phyloP scores from a whole-genome alignment of 2,888 invertebrate genomes.

The Tipula confusa region DNA sequence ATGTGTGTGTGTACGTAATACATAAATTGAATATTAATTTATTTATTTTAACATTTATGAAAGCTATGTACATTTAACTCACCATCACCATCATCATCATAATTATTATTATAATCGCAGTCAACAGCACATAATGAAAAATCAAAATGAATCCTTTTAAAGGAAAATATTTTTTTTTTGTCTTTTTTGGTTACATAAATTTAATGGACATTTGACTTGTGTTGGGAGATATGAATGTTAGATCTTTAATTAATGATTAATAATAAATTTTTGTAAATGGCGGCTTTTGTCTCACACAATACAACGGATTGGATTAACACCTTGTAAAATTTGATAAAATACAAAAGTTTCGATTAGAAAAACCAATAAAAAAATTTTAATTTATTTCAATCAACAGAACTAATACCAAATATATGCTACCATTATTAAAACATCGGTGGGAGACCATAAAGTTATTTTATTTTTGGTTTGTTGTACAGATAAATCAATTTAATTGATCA shows the following conservation, averaged over 20 bases:
- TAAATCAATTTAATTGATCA: slow-evolving; percentile 7
- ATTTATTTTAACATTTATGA: too few species aligned
- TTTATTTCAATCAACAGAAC: neutral
- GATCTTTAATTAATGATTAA: too few species aligned
- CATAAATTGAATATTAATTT: too few species aligned
- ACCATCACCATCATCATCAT: neutral
- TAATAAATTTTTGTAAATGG: too few species aligned
- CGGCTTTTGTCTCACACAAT: too few species aligned
- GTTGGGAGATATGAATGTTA: neutral
- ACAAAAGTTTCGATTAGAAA: neutral
- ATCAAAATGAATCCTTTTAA: neutral
- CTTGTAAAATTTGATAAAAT: neutral
- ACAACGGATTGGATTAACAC: neutral
- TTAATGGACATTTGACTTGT: neutral
- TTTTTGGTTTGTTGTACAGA: neutral
- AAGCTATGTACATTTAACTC: neutral
- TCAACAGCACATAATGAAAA: neutral
- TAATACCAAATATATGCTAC: neutral
- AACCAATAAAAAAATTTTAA: neutral
- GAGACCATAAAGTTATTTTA: neutral
- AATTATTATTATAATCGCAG: too few species aligned
- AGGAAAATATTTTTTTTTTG: neutral
- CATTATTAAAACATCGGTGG: neutral
- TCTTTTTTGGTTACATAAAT: neutral
- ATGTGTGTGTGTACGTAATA: too few species aligned